These are phyloP conservation scores for Malurus melanocephalus DNA, from an alignment of 2,113 vertebrate species.

Conservation along the genomic window DNA sequence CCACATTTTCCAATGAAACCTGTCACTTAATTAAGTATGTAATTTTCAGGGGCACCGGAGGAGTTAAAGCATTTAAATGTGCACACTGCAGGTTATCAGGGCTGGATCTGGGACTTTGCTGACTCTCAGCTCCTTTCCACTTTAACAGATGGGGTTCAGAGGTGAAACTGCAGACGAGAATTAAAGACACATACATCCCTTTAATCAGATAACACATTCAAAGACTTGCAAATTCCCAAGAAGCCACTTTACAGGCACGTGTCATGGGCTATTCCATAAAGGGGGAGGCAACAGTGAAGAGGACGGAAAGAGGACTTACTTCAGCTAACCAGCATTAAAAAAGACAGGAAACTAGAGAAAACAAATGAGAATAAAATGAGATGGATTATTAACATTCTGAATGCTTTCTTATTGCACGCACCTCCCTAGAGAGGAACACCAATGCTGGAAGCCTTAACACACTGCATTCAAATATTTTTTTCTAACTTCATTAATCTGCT, in stretches of 20 bases:
- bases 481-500: slow-evolving; percentile 75
- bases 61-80: not conserved
- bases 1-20: not conserved
- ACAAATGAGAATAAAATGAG: slow-evolving; percentile 56
- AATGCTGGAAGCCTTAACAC: slow-evolving; percentile 64
- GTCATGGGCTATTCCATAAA: slow-evolving; percentile 35
- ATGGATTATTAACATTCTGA: slow-evolving; percentile 44
- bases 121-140: slow-evolving; percentile 56
- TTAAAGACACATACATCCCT: slow-evolving; percentile 69
- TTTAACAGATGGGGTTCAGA: slow-evolving; percentile 68
- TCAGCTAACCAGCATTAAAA: not conserved
- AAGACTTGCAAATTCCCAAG: slow-evolving; percentile 74
- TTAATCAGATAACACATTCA: slow-evolving; percentile 76
- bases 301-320: not conserved
- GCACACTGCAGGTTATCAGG: slow-evolving; percentile 32
- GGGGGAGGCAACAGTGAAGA: not conserved
- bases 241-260: slow-evolving; percentile 68
- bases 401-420: slow-evolving; percentile 51
- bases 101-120: slow-evolving; percentile 62
- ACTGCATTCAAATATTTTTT: slow-evolving; percentile 71
- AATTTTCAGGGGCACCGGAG: not conserved
- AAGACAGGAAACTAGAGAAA: slow-evolving; percentile 50
- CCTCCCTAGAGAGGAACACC: slow-evolving; percentile 69
- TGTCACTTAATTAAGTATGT: not conserved
- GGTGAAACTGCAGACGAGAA: slow-evolving; percentile 66